Evolutionary conservation across 2,797 vertebrate species (phyloP), one percentile per base, ranked within the genome.

Genomic region (Sebastes trivittatus): DNA sequence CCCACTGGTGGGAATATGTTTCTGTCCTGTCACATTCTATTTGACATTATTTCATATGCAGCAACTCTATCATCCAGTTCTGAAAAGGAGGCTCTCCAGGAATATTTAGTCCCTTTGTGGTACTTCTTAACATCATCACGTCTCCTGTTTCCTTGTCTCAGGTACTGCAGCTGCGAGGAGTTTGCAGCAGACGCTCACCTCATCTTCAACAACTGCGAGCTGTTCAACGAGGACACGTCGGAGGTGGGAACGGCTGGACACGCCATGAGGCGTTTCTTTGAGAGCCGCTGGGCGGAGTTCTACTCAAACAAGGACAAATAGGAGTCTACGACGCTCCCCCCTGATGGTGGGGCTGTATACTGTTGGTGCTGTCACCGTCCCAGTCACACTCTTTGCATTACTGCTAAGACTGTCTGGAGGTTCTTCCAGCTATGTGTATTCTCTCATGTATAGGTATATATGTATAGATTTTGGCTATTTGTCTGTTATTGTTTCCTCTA

Each of bases 281-380:
- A 98, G 95, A 98, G 95, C 95, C 97, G 98, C 85, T 99, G 98
- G 98, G 96, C 97, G 61, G 97, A 98, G 92, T 98, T 99, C 94
- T 98, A 97, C 95, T 97, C 97, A 90, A 95, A 96, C 90, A 95
- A 91, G 72, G 95, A 96, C 92, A 95, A 96, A 91, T 98, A 94
- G 86, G 78, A 85, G 67, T 82, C 66, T 71, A 11, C 10, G 13
- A 25, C 18, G 20, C 77, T 49, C 46, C 75, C 74, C 76, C 82
- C 73, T 77, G 67, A 77, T 75, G 86, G 86, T 72, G 87, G 89
- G 81, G 84, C 86, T 81, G 72, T 69, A 86, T 84, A 87, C 87
- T 85, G 84, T 90, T 87, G 83, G 84, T 89, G 89, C 89, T 92
- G 69, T 90, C 93, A 81, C 90, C 76, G 72, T 88, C 87, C 89